phyloP scores from a whole-genome alignment of 2,113 vertebrate species.

The Brachypteracias leptosomus region DNA sequence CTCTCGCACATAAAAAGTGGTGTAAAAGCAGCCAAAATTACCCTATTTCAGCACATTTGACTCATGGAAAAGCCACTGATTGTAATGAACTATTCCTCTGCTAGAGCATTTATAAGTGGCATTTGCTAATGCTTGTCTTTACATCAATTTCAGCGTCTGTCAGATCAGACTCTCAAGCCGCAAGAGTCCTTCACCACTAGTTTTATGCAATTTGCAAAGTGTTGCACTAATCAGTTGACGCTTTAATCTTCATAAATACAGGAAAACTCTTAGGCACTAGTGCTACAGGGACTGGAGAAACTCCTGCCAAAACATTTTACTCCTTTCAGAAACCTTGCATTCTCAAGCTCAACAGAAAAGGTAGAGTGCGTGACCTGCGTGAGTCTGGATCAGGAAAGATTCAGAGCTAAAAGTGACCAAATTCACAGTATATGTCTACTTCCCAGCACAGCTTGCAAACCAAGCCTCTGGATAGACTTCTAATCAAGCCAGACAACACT shows the following conservation, averaged over 20 bases:
- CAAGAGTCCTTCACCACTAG: constrained; percentile 30
- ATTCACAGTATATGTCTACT: background rate
- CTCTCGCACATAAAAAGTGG: background rate
- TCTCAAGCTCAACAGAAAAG: background rate
- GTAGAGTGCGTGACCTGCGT: background rate
- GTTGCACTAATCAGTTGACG: constrained; percentile 22
- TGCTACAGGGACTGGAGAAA: background rate
- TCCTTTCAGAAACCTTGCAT: background rate
- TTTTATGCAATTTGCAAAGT: background rate
- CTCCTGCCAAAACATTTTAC: background rate
- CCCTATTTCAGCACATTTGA: background rate
- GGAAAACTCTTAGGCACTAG: background rate
- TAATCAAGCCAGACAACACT: background rate
- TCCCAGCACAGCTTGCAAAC: background rate
- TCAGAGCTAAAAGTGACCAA: background rate
- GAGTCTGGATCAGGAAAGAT: background rate
- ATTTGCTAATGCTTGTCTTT: background rate
- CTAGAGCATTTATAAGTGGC: background rate
- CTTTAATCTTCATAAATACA: constrained; percentile 41
- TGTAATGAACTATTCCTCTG: constrained; percentile 22
- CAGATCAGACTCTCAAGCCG: background rate
- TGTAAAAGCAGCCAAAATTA: background rate
- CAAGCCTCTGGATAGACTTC: background rate
- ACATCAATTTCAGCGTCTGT: background rate
- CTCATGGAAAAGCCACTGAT: background rate